phyloP scores from a whole-genome alignment of 2,888 invertebrate genomes.

The Ptilodon capucinus region DNA sequence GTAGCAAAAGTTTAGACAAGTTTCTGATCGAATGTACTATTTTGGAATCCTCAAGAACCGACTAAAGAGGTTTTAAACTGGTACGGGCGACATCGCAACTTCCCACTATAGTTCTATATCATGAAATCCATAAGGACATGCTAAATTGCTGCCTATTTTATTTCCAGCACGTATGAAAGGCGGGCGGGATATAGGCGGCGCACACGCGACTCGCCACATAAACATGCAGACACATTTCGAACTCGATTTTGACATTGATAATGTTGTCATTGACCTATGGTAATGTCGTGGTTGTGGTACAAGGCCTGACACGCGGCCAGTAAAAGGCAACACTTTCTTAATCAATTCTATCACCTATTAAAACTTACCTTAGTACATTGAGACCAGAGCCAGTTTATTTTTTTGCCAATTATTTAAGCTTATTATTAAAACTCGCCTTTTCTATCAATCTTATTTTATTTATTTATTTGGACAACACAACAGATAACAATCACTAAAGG shows the following conservation, averaged over 20 bases:
- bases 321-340: background rate
- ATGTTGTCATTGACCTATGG: constrained; percentile 18
- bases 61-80: background rate
- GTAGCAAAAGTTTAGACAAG: too few relatives aligned
- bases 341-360: background rate
- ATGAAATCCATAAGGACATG: constrained; percentile 21
- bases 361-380: too few relatives aligned
- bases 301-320: background rate
- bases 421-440: too few relatives aligned
- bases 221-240: background rate
- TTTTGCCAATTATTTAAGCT: too few relatives aligned
- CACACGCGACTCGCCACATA: constrained; percentile 35
- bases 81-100: constrained; percentile 14
- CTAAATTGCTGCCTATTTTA: constrained; percentile 29
- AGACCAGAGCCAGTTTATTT: too few relatives aligned
- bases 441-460: too few relatives aligned
- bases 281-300: constrained; percentile 8
- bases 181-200: constrained; percentile 31
- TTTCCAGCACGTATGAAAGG: constrained; percentile 20
- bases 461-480: too few relatives aligned
- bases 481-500: too few relatives aligned
- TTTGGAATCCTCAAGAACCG: constrained; percentile 3
- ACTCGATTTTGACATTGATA: constrained; percentile 1
- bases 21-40: background rate
- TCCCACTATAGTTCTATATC: constrained; percentile 1